Evolutionary conservation across 2,888 invertebrate genomes (phyloP), one percentile per base, ranked within the genome.

Genomic region (Apomyelois bistriatella): DNA sequence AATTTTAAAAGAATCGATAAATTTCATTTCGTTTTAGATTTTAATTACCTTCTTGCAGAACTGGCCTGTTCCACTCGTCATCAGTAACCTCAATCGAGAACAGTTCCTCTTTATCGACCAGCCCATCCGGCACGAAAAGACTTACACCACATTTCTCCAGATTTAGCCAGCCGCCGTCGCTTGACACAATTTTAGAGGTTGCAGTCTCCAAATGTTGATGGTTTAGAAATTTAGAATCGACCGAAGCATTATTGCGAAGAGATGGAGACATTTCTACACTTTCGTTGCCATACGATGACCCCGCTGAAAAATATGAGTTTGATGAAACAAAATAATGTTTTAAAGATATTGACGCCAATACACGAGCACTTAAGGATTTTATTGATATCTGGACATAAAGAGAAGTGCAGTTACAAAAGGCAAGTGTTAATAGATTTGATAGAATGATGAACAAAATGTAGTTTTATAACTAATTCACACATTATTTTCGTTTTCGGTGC

Each of bases 1-100:
- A 22, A 2, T 22, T 22, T 22, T 22, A 5, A 2, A 22, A 3
- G 3, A 22, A 22, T 22, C 22, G 5, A 22, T 2, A 22, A 22
- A 22, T 22, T 22, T 22, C 22, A 22, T 22, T 22, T 22, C n/a
- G n/a, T 3, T 22, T 22, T 22, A 22, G 2, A 22, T 22, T 22
- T 3, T 3, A 22, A 22, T 22, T 70, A 79, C 95, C 92, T 91
- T 95, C 96, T 75, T 94, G 93, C 63, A 97, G 88, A 78, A 94
- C 93, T 37, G 98, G 98, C 70, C 96, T 92, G 79, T 96, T 97
- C 84, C 96, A 95, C 76, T 98, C 97, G 74, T 98, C 98, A 72
- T 97, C 95, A 49, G 97, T 93, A 53, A 98, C 95, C 60, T 97
- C 96, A 59, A 98, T 87, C 65, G 96, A 97, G 56, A 99, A 93